Base-by-base conservation (phyloP, 2,888 invertebrate genomes). In the Tinea trinotella region DNA sequence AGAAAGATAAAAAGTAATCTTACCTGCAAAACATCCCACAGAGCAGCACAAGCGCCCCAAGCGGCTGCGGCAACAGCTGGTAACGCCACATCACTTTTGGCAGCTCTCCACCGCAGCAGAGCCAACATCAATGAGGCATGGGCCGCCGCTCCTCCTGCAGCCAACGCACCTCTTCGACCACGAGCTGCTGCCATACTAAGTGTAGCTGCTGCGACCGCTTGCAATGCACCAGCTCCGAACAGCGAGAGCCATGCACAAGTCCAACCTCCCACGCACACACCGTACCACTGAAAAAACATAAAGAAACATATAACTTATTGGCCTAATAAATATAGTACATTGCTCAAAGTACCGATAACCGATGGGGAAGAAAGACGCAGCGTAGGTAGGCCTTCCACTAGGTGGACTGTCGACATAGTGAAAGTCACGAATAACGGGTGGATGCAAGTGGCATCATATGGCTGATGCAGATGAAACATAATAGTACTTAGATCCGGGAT, bases 1-100 rank as follows among this genome's bases (percentile, higher is more conserved):
- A n/a, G n/a, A n/a, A n/a, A n/a, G n/a, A n/a, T n/a, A 36, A 36
- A 36, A 4, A 36, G 12, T 5, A n/a, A 5, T n/a, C 2, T n/a
- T 55, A 88, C 89, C 77, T 87, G 88, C 30, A 90, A 65, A 55
- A 93, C 93, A 66, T 95, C 94, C 94, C 94, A 95, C 60, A 94
- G 91, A 15, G 93, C 92, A 55, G 94, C 93, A 73, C 94, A 94
- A 1, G 94, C 94, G 12, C 94, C 94, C 94, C 94, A 95, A 0
- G 93, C 92, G 0, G 94, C 93, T 1, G 93, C 92, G 53, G 94
- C 93, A 17, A 94, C 92, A 60, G 93, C 93, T 57, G 94, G 93
- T 53, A 94, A 82, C 0, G 94, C 94, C 12, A 93, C 89, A 64
- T 94, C 94, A 54, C 94, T 93, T 56, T 90, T 89, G 0, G 93